Evolutionary conservation across 2,113 vertebrate genomes (phyloP).

Genomic region (Varanus salvator): DNA sequence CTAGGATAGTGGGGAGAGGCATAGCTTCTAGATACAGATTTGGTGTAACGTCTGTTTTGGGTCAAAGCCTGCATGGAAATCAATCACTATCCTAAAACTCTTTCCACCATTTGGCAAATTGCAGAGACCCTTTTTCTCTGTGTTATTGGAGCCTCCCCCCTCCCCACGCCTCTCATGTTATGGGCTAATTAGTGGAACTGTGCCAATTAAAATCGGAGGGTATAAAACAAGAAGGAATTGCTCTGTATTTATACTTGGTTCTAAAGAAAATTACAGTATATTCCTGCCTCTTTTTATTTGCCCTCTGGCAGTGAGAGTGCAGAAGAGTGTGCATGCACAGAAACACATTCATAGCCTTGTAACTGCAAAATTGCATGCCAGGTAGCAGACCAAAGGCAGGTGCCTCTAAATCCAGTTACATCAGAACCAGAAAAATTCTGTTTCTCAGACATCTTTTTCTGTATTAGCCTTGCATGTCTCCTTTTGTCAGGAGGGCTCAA

Average conservation of each 20-base stretch:
- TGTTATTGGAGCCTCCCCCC: background rate
- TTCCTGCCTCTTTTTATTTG: background rate
- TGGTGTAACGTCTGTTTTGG: too few species aligned
- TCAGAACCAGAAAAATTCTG: constrained; percentile 7
- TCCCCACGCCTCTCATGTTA: background rate
- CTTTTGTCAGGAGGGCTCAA: constrained; percentile 44
- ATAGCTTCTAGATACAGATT: too few species aligned
- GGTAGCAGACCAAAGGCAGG: background rate
- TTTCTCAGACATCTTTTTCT: constrained; percentile 7
- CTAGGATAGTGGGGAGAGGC: too few species aligned
- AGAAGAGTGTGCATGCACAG: background rate
- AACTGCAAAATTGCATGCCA: background rate
- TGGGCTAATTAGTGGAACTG: background rate
- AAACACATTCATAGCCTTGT: background rate
- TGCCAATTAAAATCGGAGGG: background rate
- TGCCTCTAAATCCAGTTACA: constrained; percentile 6
- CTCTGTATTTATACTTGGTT: background rate
- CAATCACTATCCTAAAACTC: too few species aligned
- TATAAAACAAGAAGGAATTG: background rate
- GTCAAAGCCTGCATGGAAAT: background rate
- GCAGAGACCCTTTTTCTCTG: background rate
- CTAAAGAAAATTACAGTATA: background rate
- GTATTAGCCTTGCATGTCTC: constrained; percentile 27
- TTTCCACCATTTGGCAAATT: background rate
- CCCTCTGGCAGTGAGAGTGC: background rate